A percentile compares a stretch with the other conserved stretches of the same genome.
These are phyloP conservation scores for Pseudopodoces humilis DNA, from an alignment of 2,113 vertebrate species.

Conservation along the genomic window DNA sequence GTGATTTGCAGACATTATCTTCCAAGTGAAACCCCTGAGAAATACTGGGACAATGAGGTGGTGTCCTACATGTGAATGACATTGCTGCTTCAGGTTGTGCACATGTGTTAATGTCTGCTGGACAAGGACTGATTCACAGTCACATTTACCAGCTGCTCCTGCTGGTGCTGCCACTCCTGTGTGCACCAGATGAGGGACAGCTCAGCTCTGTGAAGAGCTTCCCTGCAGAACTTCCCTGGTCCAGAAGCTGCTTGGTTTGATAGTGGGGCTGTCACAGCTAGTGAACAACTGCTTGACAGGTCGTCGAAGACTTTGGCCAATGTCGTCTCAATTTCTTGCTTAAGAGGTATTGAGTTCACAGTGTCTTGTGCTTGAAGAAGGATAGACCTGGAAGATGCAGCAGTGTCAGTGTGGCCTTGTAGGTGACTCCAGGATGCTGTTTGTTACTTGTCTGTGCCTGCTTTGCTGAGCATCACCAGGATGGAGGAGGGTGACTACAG, in stretches of 20 bases:
- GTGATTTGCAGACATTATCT: neutral
- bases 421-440: neutral
- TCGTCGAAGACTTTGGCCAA: rapidly evolving
- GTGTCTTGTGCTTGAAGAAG: neutral
- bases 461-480: neutral
- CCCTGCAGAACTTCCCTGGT: neutral
- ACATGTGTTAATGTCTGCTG: neutral
- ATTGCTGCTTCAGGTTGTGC: neutral
- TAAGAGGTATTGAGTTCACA: neutral
- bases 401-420: neutral
- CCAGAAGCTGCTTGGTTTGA: neutral
- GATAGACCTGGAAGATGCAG: neutral
- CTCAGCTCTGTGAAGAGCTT: neutral
- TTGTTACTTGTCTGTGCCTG: neutral
- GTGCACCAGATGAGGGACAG: neutral
- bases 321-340: neutral
- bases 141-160: neutral
- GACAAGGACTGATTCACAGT: neutral
- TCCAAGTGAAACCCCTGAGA: neutral
- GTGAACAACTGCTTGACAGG: neutral
- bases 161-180: neutral
- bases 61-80: neutral
- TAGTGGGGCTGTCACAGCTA: neutral
- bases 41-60: neutral
- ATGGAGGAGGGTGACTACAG: neutral